phyloP scores from a whole-genome alignment of 2,113 vertebrate species.

The Lota lota region DNA sequence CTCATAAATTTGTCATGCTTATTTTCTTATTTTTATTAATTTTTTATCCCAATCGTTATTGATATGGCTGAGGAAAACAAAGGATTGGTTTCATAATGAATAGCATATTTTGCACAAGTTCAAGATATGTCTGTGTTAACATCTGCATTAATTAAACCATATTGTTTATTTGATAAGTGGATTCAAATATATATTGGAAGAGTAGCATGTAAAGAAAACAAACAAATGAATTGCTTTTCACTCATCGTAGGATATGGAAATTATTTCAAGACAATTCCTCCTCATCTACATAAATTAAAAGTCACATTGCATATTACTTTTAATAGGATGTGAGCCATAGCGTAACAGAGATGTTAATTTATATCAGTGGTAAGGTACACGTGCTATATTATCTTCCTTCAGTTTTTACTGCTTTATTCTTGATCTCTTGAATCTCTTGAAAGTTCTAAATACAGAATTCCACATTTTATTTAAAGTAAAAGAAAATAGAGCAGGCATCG shows the following conservation, averaged over 20 bases:
- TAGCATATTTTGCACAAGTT: slow-evolving; percentile 15
- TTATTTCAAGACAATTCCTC: background rate
- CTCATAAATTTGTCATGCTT: too few species aligned
- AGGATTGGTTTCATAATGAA: slow-evolving; percentile 65
- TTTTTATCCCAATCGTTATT: slow-evolving; percentile 10
- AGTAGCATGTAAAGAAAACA: slow-evolving; percentile 1
- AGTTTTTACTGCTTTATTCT: too few species aligned
- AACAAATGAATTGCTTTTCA: slow-evolving; percentile 45
- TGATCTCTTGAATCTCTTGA: too few species aligned
- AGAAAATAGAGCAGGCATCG: too few species aligned
- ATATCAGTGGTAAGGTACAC: too few species aligned
- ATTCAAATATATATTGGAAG: background rate
- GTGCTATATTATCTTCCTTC: too few species aligned
- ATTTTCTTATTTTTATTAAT: background rate
- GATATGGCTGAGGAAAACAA: slow-evolving; percentile 57
- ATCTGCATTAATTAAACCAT: slow-evolving; percentile 8
- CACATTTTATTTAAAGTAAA: too few species aligned
- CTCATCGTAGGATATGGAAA: slow-evolving; percentile 55
- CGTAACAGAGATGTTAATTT: too few species aligned
- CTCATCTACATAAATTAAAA: too few species aligned
- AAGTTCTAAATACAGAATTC: too few species aligned
- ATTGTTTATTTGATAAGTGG: background rate
- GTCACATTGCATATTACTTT: too few species aligned
- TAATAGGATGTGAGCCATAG: too few species aligned
- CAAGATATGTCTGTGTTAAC: slow-evolving; percentile 21